These are phyloP conservation scores for Camarhynchus parvulus DNA, from an alignment of 2,113 vertebrate genomes.

Conservation along the genomic window DNA sequence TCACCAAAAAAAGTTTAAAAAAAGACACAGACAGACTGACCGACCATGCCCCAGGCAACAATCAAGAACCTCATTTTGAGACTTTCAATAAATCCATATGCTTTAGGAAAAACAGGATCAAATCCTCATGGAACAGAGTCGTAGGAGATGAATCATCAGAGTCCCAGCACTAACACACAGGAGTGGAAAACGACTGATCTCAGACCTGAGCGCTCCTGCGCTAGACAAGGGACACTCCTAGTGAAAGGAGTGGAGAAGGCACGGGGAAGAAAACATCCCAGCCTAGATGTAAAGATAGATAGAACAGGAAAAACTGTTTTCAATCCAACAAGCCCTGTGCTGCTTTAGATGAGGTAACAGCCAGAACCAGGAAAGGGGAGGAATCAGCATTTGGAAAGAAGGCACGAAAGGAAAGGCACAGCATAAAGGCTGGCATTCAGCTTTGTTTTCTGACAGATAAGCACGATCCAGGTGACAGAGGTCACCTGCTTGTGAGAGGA, in stretches of 20 bases:
- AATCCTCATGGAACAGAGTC: constrained; percentile 20
- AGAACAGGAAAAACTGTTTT: constrained; percentile 42
- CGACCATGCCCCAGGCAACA: background rate
- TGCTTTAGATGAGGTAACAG: background rate
- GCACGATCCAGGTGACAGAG: background rate
- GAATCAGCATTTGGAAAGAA: background rate
- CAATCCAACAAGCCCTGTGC: background rate
- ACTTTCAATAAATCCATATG: background rate
- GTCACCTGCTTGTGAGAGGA: background rate
- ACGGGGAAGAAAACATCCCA: constrained; percentile 48
- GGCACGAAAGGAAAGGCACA: background rate
- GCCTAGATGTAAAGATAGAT: constrained; percentile 16
- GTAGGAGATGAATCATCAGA: background rate
- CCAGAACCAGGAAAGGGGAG: background rate
- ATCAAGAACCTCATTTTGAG: background rate
- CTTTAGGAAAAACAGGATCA: constrained; percentile 7
- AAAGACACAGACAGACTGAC: background rate
- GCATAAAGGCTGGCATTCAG: constrained; percentile 33
- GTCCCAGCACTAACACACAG: background rate
- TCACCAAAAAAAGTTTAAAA: background rate
- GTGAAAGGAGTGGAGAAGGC: constrained; percentile 30
- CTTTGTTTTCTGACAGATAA: constrained; percentile 40
- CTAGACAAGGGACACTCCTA: constrained; percentile 24
- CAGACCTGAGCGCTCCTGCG: background rate
- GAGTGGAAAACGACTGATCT: background rate